Conservation (phyloP, 2,888 invertebrate species). For the Ochropleura plecta region DNA sequence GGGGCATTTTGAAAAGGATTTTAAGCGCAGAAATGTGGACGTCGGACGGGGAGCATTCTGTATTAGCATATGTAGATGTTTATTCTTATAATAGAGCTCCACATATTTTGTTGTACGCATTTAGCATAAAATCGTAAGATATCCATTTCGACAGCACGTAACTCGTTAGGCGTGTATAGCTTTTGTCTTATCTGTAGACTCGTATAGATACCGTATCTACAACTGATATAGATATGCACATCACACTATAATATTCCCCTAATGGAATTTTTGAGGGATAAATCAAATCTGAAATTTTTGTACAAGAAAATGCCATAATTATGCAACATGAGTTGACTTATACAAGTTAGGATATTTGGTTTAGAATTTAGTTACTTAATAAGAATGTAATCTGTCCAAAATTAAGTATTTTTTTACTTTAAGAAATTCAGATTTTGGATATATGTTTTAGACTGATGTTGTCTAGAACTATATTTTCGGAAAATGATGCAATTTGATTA, state of each 20-base stretch:
- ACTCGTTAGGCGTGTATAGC: constrained; percentile 69
- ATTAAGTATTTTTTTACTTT: constrained; percentile 64
- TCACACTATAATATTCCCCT: constrained; percentile 72
- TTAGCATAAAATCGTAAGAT: constrained; percentile 69
- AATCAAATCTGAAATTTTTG: constrained; percentile 60
- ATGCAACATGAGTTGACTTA: constrained; percentile 59
- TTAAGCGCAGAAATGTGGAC: constrained; percentile 40
- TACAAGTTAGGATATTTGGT: constrained; percentile 55
- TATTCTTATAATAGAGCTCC: constrained; percentile 56
- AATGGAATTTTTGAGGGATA: constrained; percentile 63
- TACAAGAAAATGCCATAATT: constrained; percentile 81
- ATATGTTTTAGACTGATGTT: constrained; percentile 45
- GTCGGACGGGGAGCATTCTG: constrained; percentile 48
- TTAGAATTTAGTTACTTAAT: constrained; percentile 75
- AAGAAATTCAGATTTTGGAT: constrained; percentile 51
- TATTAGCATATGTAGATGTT: constrained; percentile 54
- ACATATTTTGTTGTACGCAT: constrained; percentile 52
- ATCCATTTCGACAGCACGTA: constrained; percentile 75
- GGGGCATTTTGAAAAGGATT: constrained; percentile 54
- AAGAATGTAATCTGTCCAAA: constrained; percentile 77
- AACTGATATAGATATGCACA: constrained; percentile 80
- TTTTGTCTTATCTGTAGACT: constrained; percentile 78
- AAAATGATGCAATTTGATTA: constrained; percentile 24
- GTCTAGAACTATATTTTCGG: constrained; percentile 37
- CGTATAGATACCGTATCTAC: constrained; percentile 80